A percentile compares a stretch with the other conserved stretches of the same genome.
Conservation (phyloP, 2,888 invertebrate genomes). For the Linnaemya tessellans region DNA sequence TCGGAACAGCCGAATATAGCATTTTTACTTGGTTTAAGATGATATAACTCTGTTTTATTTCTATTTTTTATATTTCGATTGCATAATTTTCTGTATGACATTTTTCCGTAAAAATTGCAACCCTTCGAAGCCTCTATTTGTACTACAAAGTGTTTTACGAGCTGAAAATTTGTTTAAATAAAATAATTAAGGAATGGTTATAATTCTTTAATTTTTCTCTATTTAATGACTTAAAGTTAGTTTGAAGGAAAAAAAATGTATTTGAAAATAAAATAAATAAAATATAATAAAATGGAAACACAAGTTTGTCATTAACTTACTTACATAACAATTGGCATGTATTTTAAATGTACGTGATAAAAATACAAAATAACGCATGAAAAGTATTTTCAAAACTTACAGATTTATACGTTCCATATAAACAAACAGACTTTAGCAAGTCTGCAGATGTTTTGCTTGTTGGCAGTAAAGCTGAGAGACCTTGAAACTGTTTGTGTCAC, state of each 20-base stretch:
- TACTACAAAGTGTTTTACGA: too few species aligned
- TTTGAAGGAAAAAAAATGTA: background rate
- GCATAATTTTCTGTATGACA: too few species aligned
- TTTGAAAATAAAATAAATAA: too few species aligned
- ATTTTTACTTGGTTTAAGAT: too few species aligned
- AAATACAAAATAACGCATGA: background rate
- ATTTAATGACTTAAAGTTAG: background rate
- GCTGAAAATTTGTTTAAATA: background rate
- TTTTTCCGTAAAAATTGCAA: too few species aligned
- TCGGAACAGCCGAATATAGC: too few species aligned
- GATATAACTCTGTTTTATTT: too few species aligned
- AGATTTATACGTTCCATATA: background rate
- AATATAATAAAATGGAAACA: background rate
- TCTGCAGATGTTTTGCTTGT: background rate
- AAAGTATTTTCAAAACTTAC: background rate
- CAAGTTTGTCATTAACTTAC: background rate
- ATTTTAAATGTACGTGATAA: slow-evolving; percentile 11
- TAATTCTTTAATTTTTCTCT: background rate
- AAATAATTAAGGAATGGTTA: background rate
- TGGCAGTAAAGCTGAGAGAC: background rate
- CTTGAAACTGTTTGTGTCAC: background rate
- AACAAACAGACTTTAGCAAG: background rate
- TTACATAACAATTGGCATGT: slow-evolving; percentile 8
- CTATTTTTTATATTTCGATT: too few species aligned
- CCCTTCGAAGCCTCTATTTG: too few species aligned